Evolutionary conservation across 2,797 vertebrate species (phyloP).

Genomic region (Remorina albescens): DNA sequence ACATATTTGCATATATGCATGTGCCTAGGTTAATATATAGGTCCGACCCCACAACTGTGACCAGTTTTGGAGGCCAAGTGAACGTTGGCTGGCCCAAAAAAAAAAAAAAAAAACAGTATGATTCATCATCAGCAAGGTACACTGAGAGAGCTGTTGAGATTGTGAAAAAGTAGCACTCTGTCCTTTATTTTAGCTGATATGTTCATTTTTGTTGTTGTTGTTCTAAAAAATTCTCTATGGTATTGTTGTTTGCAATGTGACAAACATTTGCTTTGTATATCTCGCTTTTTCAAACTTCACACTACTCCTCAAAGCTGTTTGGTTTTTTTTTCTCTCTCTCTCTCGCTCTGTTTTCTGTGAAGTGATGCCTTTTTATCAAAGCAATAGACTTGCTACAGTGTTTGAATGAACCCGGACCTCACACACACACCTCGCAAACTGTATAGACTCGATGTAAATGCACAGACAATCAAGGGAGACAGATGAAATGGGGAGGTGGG

Average conservation of each 20-base stretch:
- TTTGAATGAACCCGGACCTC: conserved; percentile 83
- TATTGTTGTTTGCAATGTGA: conserved; percentile 70
- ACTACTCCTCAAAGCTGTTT: conserved; percentile 77
- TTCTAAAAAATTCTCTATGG: conserved; percentile 50
- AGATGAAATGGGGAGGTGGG: conserved; percentile 11
- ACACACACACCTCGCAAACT: conserved; percentile 77
- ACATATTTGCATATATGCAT: conserved; percentile 25
- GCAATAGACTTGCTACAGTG: conserved; percentile 85
- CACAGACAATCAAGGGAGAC: conserved; percentile 86
- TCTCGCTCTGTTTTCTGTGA: conserved; percentile 70
- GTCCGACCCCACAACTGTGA: conserved; percentile 61
- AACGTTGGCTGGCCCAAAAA: conserved; percentile 26
- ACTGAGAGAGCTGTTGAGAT: conserved; percentile 61
- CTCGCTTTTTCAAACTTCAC: conserved; percentile 67
- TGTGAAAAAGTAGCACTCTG: conserved; percentile 59
- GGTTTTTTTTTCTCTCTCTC: conserved; percentile 39
- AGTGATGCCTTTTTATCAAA: conserved; percentile 83
- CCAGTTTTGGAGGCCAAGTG: conserved; percentile 31
- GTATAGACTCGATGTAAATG: conserved; percentile 81
- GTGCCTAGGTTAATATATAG: conserved; percentile 31
- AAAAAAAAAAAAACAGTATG: conserved; percentile 31
- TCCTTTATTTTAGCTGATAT: conserved; percentile 44
- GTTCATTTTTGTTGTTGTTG: conserved; percentile 44
- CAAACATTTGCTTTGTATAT: conserved; percentile 70
- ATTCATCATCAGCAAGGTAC: conserved; percentile 67